Conservation (phyloP, 1,140 invertebrate genomes). For the Penaeus vannamei region DNA sequence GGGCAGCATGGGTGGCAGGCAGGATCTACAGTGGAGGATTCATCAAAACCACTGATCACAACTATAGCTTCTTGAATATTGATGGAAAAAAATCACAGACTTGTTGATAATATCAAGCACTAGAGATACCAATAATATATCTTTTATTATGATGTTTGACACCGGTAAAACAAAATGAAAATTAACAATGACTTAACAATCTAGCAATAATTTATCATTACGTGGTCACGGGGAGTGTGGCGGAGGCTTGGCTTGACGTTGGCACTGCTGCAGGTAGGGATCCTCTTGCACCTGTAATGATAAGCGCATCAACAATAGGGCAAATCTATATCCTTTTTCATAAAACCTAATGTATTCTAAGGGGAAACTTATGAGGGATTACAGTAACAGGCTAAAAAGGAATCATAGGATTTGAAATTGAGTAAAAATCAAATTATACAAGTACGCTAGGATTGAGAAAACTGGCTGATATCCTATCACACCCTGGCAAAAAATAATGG, state of each 20-base stretch:
- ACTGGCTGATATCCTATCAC: no score
- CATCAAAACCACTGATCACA: constrained; percentile 31
- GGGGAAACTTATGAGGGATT: background rate
- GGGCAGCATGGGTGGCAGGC: constrained; percentile 45
- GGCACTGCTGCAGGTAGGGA: constrained; percentile 40
- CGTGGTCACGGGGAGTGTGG: constrained; percentile 53
- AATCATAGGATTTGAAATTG: no score
- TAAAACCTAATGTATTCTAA: constrained; percentile 39
- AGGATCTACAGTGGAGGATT: constrained; percentile 40
- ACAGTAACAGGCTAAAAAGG: background rate
- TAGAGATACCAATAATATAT: constrained; percentile 17
- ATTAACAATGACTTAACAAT: constrained; percentile 23
- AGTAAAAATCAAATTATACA: no score
- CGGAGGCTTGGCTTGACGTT: constrained; percentile 56
- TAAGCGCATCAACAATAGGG: background rate
- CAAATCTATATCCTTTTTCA: background rate
- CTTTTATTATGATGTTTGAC: constrained; percentile 17
- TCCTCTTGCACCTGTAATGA: constrained; percentile 23
- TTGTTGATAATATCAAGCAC: constrained; percentile 22
- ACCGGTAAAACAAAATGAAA: constrained; percentile 16
- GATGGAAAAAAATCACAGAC: constrained; percentile 23
- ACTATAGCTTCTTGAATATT: constrained; percentile 32
- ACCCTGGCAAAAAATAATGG: no score
- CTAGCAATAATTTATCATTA: constrained; percentile 43
- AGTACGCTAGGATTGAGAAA: no score